Percentiles rank a stretch among this genome's conserved stretches.
phyloP scores from a whole-genome alignment of 2,888 invertebrate genomes.

The Steinernema scapterisci region DNA sequence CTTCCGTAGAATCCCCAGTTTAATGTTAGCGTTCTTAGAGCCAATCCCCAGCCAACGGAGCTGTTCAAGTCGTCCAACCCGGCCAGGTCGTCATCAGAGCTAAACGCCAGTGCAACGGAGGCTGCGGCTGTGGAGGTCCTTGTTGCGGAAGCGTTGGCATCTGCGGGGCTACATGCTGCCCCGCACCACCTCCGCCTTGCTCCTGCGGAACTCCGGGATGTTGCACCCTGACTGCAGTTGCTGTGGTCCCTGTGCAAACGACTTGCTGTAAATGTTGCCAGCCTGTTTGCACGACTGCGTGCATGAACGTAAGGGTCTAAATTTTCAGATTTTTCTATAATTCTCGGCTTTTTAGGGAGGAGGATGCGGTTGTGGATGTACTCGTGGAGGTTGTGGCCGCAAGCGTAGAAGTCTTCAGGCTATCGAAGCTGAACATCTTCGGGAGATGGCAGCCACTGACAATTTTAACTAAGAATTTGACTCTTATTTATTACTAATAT shows the following conservation, averaged over 20 bases:
- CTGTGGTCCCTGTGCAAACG: conserved; percentile 45
- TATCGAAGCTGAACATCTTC: conserved; percentile 44
- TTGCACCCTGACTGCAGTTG: conserved; percentile 23
- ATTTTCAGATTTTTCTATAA: not conserved
- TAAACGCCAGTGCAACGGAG: not conserved
- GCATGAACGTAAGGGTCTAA: conserved; percentile 44
- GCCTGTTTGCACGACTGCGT: conserved; percentile 56
- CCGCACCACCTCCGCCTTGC: not conserved
- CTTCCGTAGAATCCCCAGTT: too few species aligned
- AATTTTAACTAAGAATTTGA: not conserved
- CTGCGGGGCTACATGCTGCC: not conserved
- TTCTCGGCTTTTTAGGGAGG: conserved; percentile 44
- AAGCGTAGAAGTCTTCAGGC: conserved; percentile 49
- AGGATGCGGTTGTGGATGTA: conserved; percentile 56
- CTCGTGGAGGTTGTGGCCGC: conserved; percentile 53
- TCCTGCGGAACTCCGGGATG: not conserved
- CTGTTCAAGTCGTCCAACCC: not conserved
- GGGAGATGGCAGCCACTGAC: conserved; percentile 13
- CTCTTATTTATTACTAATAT: not conserved
- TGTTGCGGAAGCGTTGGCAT: not conserved
- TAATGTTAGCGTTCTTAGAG: too few species aligned
- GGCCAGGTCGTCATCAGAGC: not conserved
- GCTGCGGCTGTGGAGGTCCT: not conserved
- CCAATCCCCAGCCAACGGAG: not conserved
- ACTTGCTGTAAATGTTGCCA: conserved; percentile 58